Conservation (phyloP, 2,888 invertebrate species). For the Aethes cnicana region DNA sequence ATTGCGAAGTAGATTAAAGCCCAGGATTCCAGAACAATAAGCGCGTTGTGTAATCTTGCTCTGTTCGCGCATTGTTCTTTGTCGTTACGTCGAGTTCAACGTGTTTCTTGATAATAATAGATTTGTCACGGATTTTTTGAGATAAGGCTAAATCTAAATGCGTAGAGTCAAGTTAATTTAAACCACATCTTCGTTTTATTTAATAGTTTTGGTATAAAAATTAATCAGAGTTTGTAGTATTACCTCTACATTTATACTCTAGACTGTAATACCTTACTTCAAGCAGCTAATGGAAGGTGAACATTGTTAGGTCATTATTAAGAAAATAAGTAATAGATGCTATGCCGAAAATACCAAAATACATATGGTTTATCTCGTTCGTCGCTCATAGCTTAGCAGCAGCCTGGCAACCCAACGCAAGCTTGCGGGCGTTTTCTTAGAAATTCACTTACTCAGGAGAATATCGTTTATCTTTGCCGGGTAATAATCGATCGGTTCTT, state of each 20-base stretch:
- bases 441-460: constrained; percentile 25
- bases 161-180: background rate
- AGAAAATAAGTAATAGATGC: too few relatives aligned
- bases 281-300: too few relatives aligned
- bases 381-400: background rate
- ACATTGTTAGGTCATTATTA: too few relatives aligned
- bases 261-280: too few relatives aligned
- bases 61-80: constrained; percentile 29
- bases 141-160: background rate
- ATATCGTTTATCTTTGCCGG: constrained; percentile 28
- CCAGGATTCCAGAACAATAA: constrained; percentile 29
- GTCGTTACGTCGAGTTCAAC: constrained; percentile 25
- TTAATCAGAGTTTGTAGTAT: too few relatives aligned
- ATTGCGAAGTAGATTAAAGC: constrained; percentile 26
- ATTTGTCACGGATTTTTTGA: constrained; percentile 29
- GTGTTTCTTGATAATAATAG: constrained; percentile 31
- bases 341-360: too few relatives aligned
- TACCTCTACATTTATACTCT: too few relatives aligned
- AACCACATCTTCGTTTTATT: background rate
- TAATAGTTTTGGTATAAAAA: background rate
- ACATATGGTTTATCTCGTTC: background rate
- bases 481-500: constrained; percentile 27
- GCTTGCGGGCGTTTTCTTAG: constrained; percentile 15
- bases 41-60: constrained; percentile 25
- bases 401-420: constrained; percentile 6